Evolutionary conservation across 2,888 invertebrate species (phyloP), one percentile per base, ranked within the genome.

Genomic region (Drosophila neotestacea): DNA sequence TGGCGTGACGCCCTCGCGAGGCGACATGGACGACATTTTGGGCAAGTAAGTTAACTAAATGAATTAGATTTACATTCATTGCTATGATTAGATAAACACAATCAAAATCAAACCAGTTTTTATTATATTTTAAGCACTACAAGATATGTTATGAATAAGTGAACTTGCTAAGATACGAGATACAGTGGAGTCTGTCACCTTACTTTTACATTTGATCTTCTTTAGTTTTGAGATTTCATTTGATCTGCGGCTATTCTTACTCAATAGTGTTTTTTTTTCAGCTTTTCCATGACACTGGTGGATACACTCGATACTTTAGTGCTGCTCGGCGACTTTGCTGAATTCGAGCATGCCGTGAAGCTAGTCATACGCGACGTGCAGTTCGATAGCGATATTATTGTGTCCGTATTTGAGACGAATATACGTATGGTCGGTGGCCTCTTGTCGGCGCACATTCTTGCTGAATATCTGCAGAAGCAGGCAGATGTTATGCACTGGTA

Each of bases 401-500:
- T 99, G 7, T 99, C 99, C 0, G 98, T 99, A 4, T 99, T 99
- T 93, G 99, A 99, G 93, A 98, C 98, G 7, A 99, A 99, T 92
- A 99, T 99, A 84, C 94, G 99, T 81, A 96, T 99, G 93, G 93
- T 99, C n/a, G 99, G 99, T 4, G 99, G 99, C 46, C 93, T 99
- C 30, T 92, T 99, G 13, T 98, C 98, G 6, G 98, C 97, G 11
- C 99, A 99, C 92, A 95, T 98, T 72, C 93, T 99, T 69, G 96
- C 98, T 0, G 95, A 95, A 81, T 95, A 96, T 78, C 93, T 99
- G 60, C 96, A 97, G 92, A 94, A 95, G 70, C 95, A 95, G 79
- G 95, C 95, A 46, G 95, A 95, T 34, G 94, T 95, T 54, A 94
- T 97, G 94, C 93, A 94, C 44, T 97, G 97, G 97, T 98, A 98